Evolutionary conservation across 2,888 invertebrate species (phyloP).

Genomic region (Pseudanteris insignis): DNA sequence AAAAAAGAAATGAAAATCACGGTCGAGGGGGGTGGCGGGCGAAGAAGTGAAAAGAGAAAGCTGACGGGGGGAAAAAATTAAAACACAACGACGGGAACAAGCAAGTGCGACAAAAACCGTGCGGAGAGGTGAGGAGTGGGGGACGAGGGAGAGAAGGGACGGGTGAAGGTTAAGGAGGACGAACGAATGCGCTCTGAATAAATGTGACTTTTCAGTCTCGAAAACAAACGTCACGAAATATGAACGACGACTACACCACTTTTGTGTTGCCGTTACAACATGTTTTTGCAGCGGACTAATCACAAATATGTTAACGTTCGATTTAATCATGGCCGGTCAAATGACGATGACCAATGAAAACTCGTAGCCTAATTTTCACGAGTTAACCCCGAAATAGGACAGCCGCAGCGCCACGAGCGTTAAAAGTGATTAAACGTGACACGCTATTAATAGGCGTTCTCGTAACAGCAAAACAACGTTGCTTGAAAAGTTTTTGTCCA

Average conservation of each 20-base stretch:
- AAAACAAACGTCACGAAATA: conserved; percentile 11
- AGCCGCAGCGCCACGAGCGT: neutral
- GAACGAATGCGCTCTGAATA: conserved; percentile 4
- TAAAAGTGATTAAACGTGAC: neutral
- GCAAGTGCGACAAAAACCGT: no score
- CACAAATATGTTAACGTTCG: conserved; percentile 14
- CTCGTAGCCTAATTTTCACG: no score
- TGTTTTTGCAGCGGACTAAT: conserved; percentile 22
- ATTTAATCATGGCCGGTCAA: conserved; percentile 10
- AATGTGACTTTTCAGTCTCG: conserved; percentile 15
- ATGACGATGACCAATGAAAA: neutral
- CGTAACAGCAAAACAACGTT: no score
- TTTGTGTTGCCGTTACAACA: conserved; percentile 9
- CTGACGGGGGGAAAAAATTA: no score
- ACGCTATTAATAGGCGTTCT: no score
- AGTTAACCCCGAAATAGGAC: neutral
- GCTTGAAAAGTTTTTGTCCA: neutral
- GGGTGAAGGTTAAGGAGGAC: no score
- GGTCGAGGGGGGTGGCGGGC: conserved; percentile 26
- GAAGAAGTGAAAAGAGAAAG: conserved; percentile 39
- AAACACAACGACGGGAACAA: no score
- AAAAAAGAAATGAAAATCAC: conserved; percentile 39
- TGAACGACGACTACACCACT: conserved; percentile 11
- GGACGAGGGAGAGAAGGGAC: no score
- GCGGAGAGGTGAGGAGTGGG: neutral